These are phyloP conservation scores for Platycnemis pennipes DNA, from an alignment of 2,888 invertebrate genomes.

Conservation along the genomic window DNA sequence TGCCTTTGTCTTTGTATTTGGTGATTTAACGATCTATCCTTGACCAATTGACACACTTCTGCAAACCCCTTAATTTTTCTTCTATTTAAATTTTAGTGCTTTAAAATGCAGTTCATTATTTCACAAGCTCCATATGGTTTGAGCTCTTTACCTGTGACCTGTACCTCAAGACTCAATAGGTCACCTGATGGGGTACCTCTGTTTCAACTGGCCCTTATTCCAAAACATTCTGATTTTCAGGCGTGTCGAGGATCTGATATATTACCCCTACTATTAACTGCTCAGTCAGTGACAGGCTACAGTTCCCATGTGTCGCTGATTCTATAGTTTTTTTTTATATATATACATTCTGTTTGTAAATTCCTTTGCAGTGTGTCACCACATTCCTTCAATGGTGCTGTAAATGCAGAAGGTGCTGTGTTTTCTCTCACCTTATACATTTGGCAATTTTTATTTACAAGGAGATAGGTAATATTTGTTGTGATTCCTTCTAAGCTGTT, in stretches of 20 bases:
- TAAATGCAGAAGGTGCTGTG: not conserved
- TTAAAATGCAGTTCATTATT: not conserved
- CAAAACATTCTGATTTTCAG: not conserved
- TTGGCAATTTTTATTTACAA: constrained; percentile 34
- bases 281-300: not conserved
- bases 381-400: not conserved
- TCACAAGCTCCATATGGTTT: not conserved
- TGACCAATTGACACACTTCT: not conserved
- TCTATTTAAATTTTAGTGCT: not conserved
- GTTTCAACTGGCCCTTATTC: not conserved
- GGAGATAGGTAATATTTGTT: not conserved
- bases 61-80: not conserved
- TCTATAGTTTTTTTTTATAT: not conserved
- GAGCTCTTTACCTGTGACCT: not conserved
- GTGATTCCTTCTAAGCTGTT: constrained; percentile 29
- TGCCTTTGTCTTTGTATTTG: no score
- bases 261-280: not conserved
- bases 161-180: not conserved
- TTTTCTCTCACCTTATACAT: constrained; percentile 3
- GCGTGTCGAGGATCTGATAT: not conserved
- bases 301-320: not conserved
- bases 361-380: not conserved
- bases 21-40: not conserved
- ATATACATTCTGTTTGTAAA: not conserved
- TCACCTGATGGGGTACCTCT: not conserved